A percentile compares a stretch with the other conserved stretches of the same genome.
These are phyloP conservation scores for Scyliorhinus canicula DNA, from an alignment of 2,797 vertebrate genomes.

Conservation along the genomic window DNA sequence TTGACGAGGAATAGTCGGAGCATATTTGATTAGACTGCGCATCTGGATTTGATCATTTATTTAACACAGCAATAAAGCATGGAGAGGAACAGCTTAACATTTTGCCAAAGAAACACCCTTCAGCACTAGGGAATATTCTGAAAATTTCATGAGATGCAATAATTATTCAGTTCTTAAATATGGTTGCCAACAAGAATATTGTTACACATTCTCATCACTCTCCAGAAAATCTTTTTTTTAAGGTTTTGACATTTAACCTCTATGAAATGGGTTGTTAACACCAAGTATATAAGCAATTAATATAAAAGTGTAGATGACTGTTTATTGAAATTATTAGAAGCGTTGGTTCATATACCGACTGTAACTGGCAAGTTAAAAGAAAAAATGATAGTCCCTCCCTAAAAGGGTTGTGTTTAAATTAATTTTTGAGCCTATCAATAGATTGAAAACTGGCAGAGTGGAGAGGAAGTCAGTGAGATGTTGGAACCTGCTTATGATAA, in stretches of 20 bases:
- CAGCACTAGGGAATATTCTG: neutral
- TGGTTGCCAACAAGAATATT: neutral
- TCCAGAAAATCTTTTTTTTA: neutral
- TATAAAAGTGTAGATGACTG: neutral
- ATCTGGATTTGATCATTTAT: slow-evolving; percentile 8
- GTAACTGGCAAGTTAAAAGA: neutral
- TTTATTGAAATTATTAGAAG: neutral
- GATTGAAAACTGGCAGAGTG: neutral
- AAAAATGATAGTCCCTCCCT: neutral
- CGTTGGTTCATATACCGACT: neutral
- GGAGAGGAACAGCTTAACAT: neutral
- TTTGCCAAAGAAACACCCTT: neutral
- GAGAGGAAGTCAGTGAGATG: neutral
- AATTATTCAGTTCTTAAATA: neutral
- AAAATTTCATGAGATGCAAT: neutral
- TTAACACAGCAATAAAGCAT: neutral
- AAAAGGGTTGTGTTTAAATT: neutral
- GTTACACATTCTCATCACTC: neutral
- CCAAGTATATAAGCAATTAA: neutral
- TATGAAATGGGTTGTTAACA: neutral
- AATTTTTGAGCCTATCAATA: neutral
- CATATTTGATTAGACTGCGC: neutral
- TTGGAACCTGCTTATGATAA: neutral
- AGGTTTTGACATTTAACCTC: neutral
- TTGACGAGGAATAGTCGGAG: neutral